These are phyloP conservation scores for Eupithecia subfuscata DNA, from an alignment of 2,888 invertebrate genomes.

Conservation along the genomic window DNA sequence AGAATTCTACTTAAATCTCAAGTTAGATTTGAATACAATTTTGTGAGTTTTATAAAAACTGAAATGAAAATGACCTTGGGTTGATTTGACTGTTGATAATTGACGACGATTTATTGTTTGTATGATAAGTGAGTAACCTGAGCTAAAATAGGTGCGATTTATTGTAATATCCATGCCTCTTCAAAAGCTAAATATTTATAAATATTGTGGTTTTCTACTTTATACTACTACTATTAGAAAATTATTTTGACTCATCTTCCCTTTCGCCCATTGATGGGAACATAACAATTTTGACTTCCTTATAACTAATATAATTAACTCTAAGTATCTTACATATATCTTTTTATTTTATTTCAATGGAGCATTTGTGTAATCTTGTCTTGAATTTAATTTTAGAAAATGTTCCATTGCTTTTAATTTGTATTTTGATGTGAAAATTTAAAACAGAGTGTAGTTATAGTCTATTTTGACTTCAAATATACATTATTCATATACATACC, in stretches of 20 bases:
- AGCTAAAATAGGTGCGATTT: slow-evolving; percentile 1
- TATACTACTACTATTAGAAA: background rate
- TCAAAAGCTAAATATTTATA: slow-evolving; percentile 21
- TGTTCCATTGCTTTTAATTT: background rate
- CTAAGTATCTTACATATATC: background rate
- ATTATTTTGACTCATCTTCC: background rate
- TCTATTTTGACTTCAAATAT: background rate
- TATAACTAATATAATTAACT: background rate
- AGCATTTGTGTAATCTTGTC: background rate
- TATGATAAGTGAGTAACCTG: background rate
- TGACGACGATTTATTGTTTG: background rate
- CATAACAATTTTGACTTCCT: background rate
- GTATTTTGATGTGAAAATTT: background rate
- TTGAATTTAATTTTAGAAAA: background rate
- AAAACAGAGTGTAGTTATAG: background rate
- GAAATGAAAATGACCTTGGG: background rate
- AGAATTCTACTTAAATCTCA: background rate
- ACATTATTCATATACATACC: background rate
- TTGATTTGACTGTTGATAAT: background rate
- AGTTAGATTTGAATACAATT: background rate
- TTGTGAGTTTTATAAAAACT: background rate
- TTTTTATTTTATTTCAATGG: background rate
- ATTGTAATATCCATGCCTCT: background rate
- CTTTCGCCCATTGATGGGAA: background rate
- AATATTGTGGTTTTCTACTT: slow-evolving; percentile 17